Evolutionary conservation across 2,888 invertebrate genomes (phyloP), one percentile per base, ranked within the genome.

Genomic region (Hyposoter dolosus): DNA sequence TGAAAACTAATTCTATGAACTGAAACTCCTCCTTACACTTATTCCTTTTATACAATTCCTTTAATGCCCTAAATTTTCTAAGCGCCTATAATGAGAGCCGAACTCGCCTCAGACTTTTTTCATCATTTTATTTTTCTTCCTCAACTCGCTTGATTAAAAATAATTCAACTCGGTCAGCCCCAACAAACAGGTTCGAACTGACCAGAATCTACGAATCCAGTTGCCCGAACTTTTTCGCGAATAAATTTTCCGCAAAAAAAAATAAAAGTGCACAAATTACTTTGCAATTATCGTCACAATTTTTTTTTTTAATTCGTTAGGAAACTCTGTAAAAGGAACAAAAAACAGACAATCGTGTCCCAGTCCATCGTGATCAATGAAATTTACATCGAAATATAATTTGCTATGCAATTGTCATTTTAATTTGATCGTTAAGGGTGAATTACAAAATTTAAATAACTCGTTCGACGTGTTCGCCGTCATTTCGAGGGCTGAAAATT

Each of bases 1-100:
- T 40, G 35, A 9, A 45, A 69, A 79, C 69, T 79, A 79, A 79
- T 79, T 79, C 32, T 47, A 71, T 71, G 19, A 28, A 45, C 45
- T 60, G 40, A n/a, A 35, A 53, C 79, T 43, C 40, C 71, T 71
- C 45, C 47, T 15, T 71, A 60, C 60, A n/a, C 69, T 23, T 45
- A 68, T 68, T 28, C 78, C 56, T 69, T 69, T 40, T 35, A 35
- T 40, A 19, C 69, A 56, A 63, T 79, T 47, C 63, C 69, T 68
- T 78, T 56, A 69, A 78, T 17, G 17, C 63, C 35, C 15, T 43
- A 56, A 9, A 69, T 71, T 79, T 79, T 79, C 45, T 60, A 71
- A 71, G 63, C 71, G 63, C 71, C n/a, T n/a, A n/a, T 56, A 79
- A 79, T 45, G 56, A 60, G n/a, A 77, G 32, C 12, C 45, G 15